Conservation (phyloP, 2,888 invertebrate genomes). For the Hydriomena furcata region DNA sequence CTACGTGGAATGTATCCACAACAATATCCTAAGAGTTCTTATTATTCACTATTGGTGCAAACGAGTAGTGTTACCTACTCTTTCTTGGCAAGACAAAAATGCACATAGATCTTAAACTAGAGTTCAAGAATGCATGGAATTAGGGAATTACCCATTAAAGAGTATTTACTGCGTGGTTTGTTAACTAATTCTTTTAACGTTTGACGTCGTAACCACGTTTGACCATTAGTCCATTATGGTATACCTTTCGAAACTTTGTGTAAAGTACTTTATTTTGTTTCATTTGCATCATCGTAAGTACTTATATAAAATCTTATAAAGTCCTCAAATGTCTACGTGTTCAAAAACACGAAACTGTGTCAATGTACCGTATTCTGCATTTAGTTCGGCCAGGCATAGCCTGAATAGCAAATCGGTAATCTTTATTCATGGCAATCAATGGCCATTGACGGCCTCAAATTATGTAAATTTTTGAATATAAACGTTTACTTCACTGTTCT, state of each 20-base stretch:
- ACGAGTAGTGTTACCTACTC: slow-evolving; percentile 12
- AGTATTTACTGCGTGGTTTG: no score
- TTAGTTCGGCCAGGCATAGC: slow-evolving; percentile 34
- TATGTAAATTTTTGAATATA: slow-evolving; percentile 41
- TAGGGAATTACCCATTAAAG: no score
- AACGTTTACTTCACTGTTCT: not conserved
- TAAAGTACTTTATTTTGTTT: not conserved
- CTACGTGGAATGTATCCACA: slow-evolving; percentile 37
- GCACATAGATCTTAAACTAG: no score
- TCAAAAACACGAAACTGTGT: slow-evolving; percentile 37
- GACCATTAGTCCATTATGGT: slow-evolving; percentile 6
- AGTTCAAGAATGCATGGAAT: no score
- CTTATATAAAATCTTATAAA: slow-evolving; percentile 2
- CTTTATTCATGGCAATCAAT: slow-evolving; percentile 40
- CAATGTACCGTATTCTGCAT: slow-evolving; percentile 46
- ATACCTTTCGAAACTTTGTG: slow-evolving; percentile 5
- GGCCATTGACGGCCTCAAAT: slow-evolving; percentile 33
- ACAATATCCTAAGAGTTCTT: slow-evolving; percentile 27
- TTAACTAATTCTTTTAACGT: no score
- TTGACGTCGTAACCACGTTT: not conserved
- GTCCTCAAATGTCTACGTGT: slow-evolving; percentile 5
- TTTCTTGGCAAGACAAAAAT: not conserved
- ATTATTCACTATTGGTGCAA: slow-evolving; percentile 19
- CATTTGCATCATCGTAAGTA: not conserved
- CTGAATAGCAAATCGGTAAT: slow-evolving; percentile 45